Conservation (phyloP, 1,140 invertebrate species). For the Megalopta genalis region DNA sequence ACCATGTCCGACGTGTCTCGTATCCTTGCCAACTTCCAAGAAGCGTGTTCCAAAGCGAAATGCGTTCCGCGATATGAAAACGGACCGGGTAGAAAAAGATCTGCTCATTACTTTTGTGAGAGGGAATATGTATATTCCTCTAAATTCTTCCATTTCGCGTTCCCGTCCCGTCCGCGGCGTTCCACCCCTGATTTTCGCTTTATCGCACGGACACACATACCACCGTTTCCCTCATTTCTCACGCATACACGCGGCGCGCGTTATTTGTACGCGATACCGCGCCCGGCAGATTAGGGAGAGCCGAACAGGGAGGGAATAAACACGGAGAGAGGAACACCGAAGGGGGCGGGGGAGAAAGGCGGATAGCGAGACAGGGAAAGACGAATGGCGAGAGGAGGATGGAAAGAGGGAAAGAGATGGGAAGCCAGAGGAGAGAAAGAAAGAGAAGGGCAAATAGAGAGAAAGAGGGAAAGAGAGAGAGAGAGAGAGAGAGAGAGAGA, state of each 20-base stretch:
- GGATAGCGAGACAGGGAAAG: background rate
- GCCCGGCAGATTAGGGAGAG: conserved; percentile 36
- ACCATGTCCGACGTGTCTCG: no score
- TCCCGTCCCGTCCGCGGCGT: background rate
- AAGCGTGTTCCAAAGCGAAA: no score
- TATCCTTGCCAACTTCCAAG: no score
- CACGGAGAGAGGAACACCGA: background rate
- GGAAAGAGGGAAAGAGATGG: background rate
- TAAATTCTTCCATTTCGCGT: background rate
- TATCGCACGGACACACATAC: background rate
- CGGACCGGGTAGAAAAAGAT: no score
- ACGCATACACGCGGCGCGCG: conserved; percentile 9
- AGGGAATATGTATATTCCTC: no score
- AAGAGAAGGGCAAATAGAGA: background rate
- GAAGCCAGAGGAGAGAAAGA: background rate
- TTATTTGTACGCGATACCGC: conserved; percentile 53
- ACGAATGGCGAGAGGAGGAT: background rate
- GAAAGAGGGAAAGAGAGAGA: background rate
- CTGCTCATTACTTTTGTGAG: no score
- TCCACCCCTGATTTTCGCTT: background rate
- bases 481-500: background rate
- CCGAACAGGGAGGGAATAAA: background rate
- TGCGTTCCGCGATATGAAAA: no score
- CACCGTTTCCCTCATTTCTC: background rate
- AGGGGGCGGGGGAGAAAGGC: no score